These are phyloP conservation scores for silkworm (Bombyx mori) DNA, from an alignment of 1,140 invertebrate species.

Conservation along the genomic window ASM3026992v2 NC_085131.1:10513001-10513500, in stretches of 20 bases:
- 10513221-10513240: slow-evolving; percentile 4
- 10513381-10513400: slow-evolving; percentile 62
- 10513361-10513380: slow-evolving; percentile 49
- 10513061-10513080: too few relatives aligned
- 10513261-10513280: slow-evolving; percentile 22
- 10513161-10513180: too few relatives aligned
- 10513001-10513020: too few relatives aligned
- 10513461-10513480: slow-evolving; percentile 69
- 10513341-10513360: slow-evolving; percentile 55
- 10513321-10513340: slow-evolving; percentile 47
- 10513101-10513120: too few relatives aligned
- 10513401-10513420: slow-evolving; percentile 68
- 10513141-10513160: too few relatives aligned
- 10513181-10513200: too few relatives aligned
- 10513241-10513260: slow-evolving; percentile 12
- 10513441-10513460: slow-evolving; percentile 61
- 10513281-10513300: slow-evolving; percentile 40
- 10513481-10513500: slow-evolving; percentile 66
- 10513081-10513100: too few relatives aligned
- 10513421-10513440: slow-evolving; percentile 43
- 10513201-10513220: background rate
- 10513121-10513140: too few relatives aligned
- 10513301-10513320: slow-evolving; percentile 45
- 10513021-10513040: too few relatives aligned
- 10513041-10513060: too few relatives aligned